Conservation (phyloP, 37 sponge, comb jelly and placozoan genomes). For the Lycopodina hypogea region DNA sequence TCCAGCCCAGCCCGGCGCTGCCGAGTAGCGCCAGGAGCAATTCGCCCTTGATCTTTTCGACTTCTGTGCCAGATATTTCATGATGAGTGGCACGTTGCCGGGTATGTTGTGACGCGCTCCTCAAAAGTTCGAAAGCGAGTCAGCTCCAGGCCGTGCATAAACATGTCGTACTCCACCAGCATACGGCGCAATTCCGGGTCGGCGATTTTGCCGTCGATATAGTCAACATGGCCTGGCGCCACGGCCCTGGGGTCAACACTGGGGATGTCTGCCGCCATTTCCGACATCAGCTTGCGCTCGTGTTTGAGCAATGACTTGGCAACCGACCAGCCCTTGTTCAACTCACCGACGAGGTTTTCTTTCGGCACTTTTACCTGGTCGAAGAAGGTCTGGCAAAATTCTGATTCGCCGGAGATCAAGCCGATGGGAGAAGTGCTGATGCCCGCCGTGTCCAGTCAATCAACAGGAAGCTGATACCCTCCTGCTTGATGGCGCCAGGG, state of each 20-base stretch:
- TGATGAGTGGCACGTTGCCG: too few species aligned
- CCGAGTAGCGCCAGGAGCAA: too few species aligned
- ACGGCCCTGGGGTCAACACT: not conserved
- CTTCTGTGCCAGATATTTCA: too few species aligned
- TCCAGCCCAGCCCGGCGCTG: too few species aligned
- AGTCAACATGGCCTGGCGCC: not conserved
- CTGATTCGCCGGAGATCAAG: not conserved
- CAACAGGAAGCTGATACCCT: not conserved
- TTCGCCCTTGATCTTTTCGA: too few species aligned
- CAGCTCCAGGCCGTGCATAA: too few species aligned
- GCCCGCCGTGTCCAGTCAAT: not conserved
- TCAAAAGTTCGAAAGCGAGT: too few species aligned
- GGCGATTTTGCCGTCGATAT: conserved; percentile 2
- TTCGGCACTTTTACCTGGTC: not conserved
- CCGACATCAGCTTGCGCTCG: too few species aligned
- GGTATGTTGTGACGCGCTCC: too few species aligned
- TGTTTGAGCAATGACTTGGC: not conserved
- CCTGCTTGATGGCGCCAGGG: not conserved
- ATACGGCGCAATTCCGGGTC: too few species aligned
- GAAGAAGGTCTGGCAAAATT: not conserved
- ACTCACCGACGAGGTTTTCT: not conserved
- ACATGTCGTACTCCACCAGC: too few species aligned
- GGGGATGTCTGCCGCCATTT: too few species aligned
- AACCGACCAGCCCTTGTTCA: not conserved
- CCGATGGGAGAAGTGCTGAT: not conserved